These are phyloP conservation scores for Microcebus murinus DNA, from an alignment of 2,113 vertebrate species.

Conservation along the genomic window DNA sequence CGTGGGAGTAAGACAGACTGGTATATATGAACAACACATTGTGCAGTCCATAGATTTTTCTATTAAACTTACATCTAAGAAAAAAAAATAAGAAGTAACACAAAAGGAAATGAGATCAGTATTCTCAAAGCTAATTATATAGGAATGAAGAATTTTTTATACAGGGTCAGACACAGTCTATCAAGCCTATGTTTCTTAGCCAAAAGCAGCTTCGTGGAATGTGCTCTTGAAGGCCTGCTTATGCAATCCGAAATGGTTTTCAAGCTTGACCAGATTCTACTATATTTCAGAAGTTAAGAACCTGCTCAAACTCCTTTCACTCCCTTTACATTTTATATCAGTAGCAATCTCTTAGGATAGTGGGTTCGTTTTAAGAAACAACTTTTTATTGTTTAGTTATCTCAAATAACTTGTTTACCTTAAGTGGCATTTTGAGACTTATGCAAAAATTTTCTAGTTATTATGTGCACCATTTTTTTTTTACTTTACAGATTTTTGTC, in stretches of 20 bases:
- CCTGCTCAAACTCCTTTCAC: not conserved
- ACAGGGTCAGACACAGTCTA: not conserved
- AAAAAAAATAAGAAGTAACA: not conserved
- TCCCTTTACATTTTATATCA: not conserved
- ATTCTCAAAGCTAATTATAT: constrained; percentile 26
- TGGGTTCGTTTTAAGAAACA: not conserved
- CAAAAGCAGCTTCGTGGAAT: not conserved
- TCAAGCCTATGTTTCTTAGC: not conserved
- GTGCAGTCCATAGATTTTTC: not conserved
- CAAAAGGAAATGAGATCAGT: not conserved
- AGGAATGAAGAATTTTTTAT: not conserved
- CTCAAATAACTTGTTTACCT: not conserved
- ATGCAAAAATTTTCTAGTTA: not conserved
- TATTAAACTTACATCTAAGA: not conserved
- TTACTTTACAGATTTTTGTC: not conserved
- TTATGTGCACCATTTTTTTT: not conserved
- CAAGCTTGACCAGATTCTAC: not conserved
- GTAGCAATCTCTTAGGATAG: not conserved
- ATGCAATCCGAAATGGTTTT: not conserved
- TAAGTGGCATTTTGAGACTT: not conserved
- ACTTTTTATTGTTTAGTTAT: not conserved
- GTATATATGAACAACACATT: constrained; percentile 18
- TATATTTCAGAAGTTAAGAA: not conserved
- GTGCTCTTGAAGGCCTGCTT: not conserved
- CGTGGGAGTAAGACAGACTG: not conserved